phyloP scores from a whole-genome alignment of 2,113 vertebrate species.

The Calidris pugnax region DNA sequence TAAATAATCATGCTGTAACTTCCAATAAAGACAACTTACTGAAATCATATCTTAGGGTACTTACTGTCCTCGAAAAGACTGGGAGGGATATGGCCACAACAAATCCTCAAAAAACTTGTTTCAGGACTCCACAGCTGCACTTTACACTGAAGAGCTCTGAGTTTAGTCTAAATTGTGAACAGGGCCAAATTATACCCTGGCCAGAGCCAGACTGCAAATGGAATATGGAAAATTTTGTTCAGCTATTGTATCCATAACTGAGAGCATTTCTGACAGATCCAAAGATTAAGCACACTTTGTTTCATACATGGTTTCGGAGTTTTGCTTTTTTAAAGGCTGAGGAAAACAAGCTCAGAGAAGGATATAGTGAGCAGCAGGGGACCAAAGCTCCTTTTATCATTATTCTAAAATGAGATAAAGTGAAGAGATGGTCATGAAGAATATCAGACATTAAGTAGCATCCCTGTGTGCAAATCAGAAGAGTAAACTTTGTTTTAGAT shows the following conservation, averaged over 20 bases:
- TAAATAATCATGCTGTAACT: neutral
- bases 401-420: slow-evolving; percentile 32
- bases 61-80: neutral
- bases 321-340: neutral
- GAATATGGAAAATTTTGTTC: neutral
- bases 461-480: slow-evolving; percentile 38
- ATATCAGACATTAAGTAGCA: slow-evolving; percentile 28
- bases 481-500: slow-evolving; percentile 44
- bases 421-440: slow-evolving; percentile 34
- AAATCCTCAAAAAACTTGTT: neutral
- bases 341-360: slow-evolving; percentile 19
- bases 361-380: slow-evolving; percentile 26
- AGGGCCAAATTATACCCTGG: neutral
- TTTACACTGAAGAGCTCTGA: neutral
- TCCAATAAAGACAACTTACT: neutral
- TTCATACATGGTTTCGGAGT: neutral
- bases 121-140: neutral
- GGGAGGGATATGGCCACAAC: neutral
- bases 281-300: neutral
- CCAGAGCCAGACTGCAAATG: neutral
- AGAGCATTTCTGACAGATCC: neutral
- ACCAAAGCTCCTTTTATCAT: slow-evolving; percentile 45
- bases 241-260: neutral
- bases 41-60: neutral
- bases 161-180: neutral